A percentile compares a stretch with the other conserved stretches of the same genome.
Conservation (phyloP, 2,113 vertebrate genomes). For the Actenoides hombroni region DNA sequence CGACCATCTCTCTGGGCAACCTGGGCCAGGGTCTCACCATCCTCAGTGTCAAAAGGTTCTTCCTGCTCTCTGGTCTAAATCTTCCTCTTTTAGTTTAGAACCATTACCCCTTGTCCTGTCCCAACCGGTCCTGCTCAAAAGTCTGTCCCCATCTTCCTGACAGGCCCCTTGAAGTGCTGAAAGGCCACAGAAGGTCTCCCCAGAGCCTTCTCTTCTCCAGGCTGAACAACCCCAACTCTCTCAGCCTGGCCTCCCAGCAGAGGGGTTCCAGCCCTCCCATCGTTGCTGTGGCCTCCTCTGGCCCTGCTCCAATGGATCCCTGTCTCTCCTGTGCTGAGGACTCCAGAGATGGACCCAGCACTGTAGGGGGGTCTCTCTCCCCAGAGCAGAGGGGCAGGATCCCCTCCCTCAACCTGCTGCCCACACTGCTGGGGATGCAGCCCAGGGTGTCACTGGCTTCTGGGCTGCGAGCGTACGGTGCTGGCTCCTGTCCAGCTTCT, state of each 20-base stretch:
- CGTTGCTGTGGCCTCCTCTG: no score
- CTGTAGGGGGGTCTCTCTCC: no score
- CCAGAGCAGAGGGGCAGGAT: no score
- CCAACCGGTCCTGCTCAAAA: background rate
- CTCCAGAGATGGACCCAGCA: no score
- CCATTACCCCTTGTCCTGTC: background rate
- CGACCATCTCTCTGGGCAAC: background rate
- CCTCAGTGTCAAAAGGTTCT: background rate
- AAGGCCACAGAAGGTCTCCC: background rate
- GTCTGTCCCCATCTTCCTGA: background rate
- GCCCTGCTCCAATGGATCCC: no score
- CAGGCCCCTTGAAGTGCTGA: background rate
- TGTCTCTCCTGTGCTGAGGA: no score
- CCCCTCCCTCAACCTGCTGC: no score
- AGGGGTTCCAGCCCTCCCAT: background rate
- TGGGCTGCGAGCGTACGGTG: no score
- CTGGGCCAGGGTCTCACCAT: background rate
- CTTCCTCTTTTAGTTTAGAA: background rate
- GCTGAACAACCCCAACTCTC: background rate
- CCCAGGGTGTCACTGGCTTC: no score
- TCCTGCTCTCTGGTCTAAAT: background rate
- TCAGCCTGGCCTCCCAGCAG: background rate
- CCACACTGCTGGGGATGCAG: no score
- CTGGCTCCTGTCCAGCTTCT: no score
- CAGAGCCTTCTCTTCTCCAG: background rate